phyloP scores from a whole-genome alignment of 2,113 vertebrate species.

The Saguinus midas region DNA sequence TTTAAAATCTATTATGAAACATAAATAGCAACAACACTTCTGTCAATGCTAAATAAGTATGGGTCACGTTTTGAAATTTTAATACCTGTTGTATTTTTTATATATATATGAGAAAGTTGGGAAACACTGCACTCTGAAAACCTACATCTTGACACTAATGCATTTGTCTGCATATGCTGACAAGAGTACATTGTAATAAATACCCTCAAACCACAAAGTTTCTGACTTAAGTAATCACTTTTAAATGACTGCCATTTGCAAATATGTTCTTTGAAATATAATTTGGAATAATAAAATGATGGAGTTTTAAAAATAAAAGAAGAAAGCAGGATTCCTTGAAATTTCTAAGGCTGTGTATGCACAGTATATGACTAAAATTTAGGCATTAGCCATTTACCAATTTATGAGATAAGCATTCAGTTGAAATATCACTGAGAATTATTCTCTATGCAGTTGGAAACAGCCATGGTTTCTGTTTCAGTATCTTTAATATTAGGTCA shows the following conservation, averaged over 20 bases:
- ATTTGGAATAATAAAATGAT: background rate
- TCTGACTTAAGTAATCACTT: slow-evolving; percentile 9
- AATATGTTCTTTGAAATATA: background rate
- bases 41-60: background rate
- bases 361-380: background rate
- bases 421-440: background rate
- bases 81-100: background rate
- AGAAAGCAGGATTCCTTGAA: background rate
- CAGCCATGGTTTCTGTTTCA: background rate
- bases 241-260: background rate
- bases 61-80: slow-evolving; percentile 20
- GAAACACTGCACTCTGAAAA: background rate
- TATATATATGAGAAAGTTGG: background rate
- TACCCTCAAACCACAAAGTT: background rate
- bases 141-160: background rate
- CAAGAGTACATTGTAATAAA: background rate
- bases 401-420: background rate
- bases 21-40: background rate
- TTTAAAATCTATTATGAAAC: slow-evolving; percentile 40
- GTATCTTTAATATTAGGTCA: background rate
- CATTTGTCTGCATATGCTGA: background rate
- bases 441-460: background rate
- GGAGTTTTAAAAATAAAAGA: background rate
- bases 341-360: background rate
- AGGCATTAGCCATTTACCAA: background rate